Evolutionary conservation across 2,113 vertebrate species (phyloP).

Genomic region (Melospiza melodia): DNA sequence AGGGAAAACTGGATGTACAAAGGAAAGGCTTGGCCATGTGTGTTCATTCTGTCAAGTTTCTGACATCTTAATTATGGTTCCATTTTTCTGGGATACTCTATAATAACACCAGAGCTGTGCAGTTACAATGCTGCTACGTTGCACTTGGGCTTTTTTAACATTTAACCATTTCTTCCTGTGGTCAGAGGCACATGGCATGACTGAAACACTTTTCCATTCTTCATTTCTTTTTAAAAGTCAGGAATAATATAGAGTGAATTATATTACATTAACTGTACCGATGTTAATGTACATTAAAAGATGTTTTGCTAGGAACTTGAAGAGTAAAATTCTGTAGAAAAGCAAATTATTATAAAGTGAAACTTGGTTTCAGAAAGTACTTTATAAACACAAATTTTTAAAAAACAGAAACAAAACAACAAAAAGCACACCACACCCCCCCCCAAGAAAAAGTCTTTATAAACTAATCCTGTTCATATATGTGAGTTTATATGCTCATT

Average conservation of each 20-base stretch:
- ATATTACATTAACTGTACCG: neutral
- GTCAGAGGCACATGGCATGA: neutral
- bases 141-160: neutral
- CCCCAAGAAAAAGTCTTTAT: neutral
- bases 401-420: neutral
- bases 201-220: neutral
- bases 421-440: neutral
- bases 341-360: neutral
- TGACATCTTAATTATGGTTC: slow-evolving; percentile 16
- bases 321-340: neutral
- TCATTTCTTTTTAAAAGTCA: neutral
- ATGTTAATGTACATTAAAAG: neutral
- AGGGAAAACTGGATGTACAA: neutral
- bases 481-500: neutral
- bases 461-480: neutral
- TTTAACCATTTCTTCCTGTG: neutral
- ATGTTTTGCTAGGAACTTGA: neutral
- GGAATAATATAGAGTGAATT: neutral
- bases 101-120: neutral
- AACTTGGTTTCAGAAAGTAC: neutral
- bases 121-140: neutral
- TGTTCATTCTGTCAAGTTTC: neutral
- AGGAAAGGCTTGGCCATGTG: neutral
- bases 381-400: neutral
- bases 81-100: neutral